Evolutionary conservation across 2,797 vertebrate genomes (phyloP).

Genomic region (Esox masquinongy): DNA sequence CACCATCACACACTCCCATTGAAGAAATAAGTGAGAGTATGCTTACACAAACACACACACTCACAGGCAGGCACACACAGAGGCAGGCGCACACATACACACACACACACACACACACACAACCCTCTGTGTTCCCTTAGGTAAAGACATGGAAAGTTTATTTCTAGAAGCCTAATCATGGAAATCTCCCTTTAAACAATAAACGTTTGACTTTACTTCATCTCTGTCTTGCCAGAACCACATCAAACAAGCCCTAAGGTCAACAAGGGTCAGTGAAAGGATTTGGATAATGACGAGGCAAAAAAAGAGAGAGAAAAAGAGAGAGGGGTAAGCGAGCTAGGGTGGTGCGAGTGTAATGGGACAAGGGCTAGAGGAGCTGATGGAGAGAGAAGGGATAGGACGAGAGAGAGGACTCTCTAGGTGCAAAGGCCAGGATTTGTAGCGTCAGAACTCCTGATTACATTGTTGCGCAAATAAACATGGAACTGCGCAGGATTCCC

Average conservation of each 20-base stretch:
- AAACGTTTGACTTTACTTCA: constrained; percentile 63
- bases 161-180: constrained; percentile 64
- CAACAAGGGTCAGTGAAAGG: constrained; percentile 66
- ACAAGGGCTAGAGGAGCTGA: constrained; percentile 29
- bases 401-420: constrained; percentile 32
- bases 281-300: constrained; percentile 69
- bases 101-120: constrained; percentile 21
- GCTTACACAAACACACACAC: constrained; percentile 22
- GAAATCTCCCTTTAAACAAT: constrained; percentile 67
- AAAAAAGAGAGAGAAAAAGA: constrained; percentile 37
- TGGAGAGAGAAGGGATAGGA: constrained; percentile 25
- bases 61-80: constrained; percentile 12
- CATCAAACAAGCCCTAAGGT: constrained; percentile 69
- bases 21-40: constrained; percentile 6
- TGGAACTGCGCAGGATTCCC: constrained; percentile 59
- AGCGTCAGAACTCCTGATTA: constrained; percentile 67
- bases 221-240: constrained; percentile 56
- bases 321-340: constrained; percentile 38
- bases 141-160: constrained; percentile 61
- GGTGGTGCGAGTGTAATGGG: constrained; percentile 49
- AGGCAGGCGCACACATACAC: constrained; percentile 18
- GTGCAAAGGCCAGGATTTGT: constrained; percentile 65
- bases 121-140: constrained; percentile 38
- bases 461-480: constrained; percentile 76
- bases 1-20: constrained; percentile 14